Evolutionary conservation across 2,113 vertebrate genomes (phyloP).

Genomic region (Mellivora capensis): DNA sequence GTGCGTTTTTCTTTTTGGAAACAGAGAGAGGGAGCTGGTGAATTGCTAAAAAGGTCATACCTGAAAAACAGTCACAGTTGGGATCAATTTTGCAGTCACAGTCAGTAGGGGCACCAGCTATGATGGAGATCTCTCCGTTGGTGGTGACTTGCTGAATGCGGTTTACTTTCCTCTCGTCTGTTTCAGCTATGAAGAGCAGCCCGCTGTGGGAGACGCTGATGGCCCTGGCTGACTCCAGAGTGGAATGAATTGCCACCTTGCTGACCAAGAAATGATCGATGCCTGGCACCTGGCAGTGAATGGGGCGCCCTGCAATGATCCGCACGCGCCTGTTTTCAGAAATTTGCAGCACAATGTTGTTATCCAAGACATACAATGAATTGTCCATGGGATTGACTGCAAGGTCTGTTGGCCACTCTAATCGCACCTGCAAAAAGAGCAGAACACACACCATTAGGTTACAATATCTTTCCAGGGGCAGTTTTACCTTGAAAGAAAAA

Average conservation of each 20-base stretch:
- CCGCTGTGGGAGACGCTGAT: constrained; percentile 96
- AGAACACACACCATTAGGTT: constrained; percentile 38
- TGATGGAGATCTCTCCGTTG: constrained; percentile 94
- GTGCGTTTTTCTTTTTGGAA: constrained; percentile 46
- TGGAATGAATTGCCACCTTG: constrained; percentile 92
- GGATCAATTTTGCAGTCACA: constrained; percentile 99
- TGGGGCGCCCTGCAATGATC: constrained; percentile 95
- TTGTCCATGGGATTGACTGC: constrained; percentile 97
- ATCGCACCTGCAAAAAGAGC: constrained; percentile 87
- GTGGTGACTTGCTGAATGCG: constrained; percentile 97
- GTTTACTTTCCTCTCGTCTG: constrained; percentile 96
- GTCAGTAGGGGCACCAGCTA: constrained; percentile 94
- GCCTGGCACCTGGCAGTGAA: constrained; percentile 96
- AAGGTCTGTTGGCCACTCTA: constrained; percentile 98
- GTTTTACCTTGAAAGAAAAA: constrained; percentile 44
- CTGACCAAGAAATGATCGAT: constrained; percentile 94
- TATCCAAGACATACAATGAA: constrained; percentile 97
- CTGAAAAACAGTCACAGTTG: constrained; percentile 98
- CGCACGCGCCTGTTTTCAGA: constrained; percentile 91
- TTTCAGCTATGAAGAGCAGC: constrained; percentile 94
- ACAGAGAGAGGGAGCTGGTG: constrained; percentile 16
- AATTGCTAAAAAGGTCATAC: constrained; percentile 77
- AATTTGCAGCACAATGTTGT: constrained; percentile 98
- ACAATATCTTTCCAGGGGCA: constrained; percentile 24
- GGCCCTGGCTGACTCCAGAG: constrained; percentile 93